These are phyloP conservation scores for Spodoptera frugiperda DNA, from an alignment of 1,140 invertebrate species.

Conservation along the genomic window DNA sequence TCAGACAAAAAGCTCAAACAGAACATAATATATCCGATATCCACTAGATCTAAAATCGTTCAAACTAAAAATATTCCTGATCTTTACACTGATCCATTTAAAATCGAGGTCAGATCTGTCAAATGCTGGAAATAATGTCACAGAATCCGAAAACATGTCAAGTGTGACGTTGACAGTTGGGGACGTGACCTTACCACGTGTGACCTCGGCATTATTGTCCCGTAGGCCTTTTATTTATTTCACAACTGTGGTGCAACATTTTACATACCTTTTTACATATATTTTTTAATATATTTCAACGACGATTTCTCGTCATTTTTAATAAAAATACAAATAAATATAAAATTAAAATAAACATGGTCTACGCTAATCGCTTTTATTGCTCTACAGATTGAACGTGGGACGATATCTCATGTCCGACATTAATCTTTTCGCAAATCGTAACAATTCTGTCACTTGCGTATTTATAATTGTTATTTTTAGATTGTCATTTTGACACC, in stretches of 20 bases:
- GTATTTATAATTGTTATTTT: conserved; percentile 35
- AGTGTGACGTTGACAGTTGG: conserved; percentile 14
- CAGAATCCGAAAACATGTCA: conserved; percentile 34
- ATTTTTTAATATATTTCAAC: conserved; percentile 8
- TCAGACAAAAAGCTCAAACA: too few species aligned
- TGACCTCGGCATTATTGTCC: conserved; percentile 21
- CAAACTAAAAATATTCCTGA: not conserved
- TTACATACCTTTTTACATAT: not conserved
- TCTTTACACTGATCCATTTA: conserved; percentile 8
- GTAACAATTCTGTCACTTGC: conserved; percentile 33
- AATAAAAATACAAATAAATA: conserved; percentile 8
- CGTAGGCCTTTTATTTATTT: conserved; percentile 16
- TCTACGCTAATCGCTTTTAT: conserved; percentile 27
- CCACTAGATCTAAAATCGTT: not conserved
- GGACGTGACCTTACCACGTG: conserved; percentile 18
- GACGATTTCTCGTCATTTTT: not conserved
- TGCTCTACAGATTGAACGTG: conserved; percentile 10
- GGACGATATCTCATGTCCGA: conserved; percentile 16
- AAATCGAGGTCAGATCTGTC: conserved; percentile 32
- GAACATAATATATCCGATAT: too few species aligned
- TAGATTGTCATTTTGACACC: conserved; percentile 24
- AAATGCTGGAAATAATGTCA: conserved; percentile 35
- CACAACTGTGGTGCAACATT: conserved; percentile 26
- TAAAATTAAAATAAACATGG: conserved; percentile 6
- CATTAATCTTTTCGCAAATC: conserved; percentile 38